Evolutionary conservation across 1,140 invertebrate species (phyloP).

Genomic region (Leptopilina clavipes): DNA sequence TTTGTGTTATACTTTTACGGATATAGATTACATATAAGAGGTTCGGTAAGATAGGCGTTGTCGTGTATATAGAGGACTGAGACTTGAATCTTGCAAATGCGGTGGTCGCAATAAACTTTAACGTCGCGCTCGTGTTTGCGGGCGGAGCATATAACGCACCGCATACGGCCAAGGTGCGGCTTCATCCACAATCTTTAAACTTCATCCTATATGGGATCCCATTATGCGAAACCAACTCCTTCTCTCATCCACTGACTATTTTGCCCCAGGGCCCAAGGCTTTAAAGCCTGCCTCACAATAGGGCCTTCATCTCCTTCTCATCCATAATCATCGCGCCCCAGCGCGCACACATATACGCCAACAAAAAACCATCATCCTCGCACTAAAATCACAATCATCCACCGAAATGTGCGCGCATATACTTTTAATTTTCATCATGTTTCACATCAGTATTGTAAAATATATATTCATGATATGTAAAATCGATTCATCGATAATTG

Average conservation of each 20-base stretch:
- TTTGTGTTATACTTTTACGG: too few relatives aligned
- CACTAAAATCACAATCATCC: slow-evolving; percentile 30
- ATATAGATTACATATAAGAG: neutral
- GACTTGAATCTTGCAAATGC: slow-evolving; percentile 55
- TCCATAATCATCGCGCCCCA: slow-evolving; percentile 56
- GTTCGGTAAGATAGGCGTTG: slow-evolving; percentile 54
- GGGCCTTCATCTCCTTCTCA: slow-evolving; percentile 52
- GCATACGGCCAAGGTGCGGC: slow-evolving; percentile 67
- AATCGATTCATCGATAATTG: neutral
- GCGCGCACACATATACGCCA: slow-evolving; percentile 38
- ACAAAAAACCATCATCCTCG: too few relatives aligned
- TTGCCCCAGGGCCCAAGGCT: slow-evolving; percentile 54
- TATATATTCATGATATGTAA: neutral
- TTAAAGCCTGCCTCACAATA: slow-evolving; percentile 61
- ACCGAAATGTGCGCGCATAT: slow-evolving; percentile 10
- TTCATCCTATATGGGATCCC: slow-evolving; percentile 60
- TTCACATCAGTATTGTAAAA: neutral
- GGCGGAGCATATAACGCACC: slow-evolving; percentile 64
- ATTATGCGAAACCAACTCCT: slow-evolving; percentile 63
- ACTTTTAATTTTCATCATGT: neutral
- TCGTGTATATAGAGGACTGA: slow-evolving; percentile 45
- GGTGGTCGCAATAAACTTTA: slow-evolving; percentile 68
- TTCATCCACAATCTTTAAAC: slow-evolving; percentile 67
- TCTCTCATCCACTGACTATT: slow-evolving; percentile 44
- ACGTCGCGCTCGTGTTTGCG: slow-evolving; percentile 64